A percentile compares a stretch with the other conserved stretches of the same genome.
Evolutionary conservation across 2,888 invertebrate species (phyloP).

Genomic region (Apotomis turbidana): DNA sequence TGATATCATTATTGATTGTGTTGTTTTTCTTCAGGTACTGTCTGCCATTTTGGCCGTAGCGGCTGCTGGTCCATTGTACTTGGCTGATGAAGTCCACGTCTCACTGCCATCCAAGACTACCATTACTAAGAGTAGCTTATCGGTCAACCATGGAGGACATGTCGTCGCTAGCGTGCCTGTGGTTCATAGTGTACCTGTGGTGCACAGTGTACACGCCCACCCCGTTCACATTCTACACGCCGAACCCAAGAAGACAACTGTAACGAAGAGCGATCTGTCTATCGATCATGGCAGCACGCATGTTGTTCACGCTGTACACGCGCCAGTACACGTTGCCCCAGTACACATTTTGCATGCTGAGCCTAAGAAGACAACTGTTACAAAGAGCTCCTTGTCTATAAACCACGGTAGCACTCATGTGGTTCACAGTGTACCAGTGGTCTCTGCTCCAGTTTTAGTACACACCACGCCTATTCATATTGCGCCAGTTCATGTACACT

Average conservation of each 20-base stretch:
- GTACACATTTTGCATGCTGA: conserved; percentile 47
- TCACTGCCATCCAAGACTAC: conserved; percentile 54
- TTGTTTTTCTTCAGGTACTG: conserved; percentile 56
- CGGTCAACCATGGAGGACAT: conserved; percentile 52
- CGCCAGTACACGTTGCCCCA: conserved; percentile 49
- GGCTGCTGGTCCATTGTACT: conserved; percentile 59
- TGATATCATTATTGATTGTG: neutral
- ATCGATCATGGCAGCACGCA: conserved; percentile 64
- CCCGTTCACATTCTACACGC: conserved; percentile 48
- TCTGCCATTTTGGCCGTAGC: conserved; percentile 59
- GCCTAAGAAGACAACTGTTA: conserved; percentile 45
- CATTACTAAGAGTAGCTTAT: conserved; percentile 55
- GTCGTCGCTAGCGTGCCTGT: conserved; percentile 49
- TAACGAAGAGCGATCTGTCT: conserved; percentile 69
- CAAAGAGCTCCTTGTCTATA: conserved; percentile 66
- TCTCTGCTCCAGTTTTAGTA: conserved; percentile 49
- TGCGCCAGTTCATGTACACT: conserved; percentile 47
- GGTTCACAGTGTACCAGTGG: conserved; percentile 56
- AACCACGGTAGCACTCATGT: conserved; percentile 61
- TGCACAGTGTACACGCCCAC: conserved; percentile 48
- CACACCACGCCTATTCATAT: conserved; percentile 42
- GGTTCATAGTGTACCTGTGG: conserved; percentile 41
- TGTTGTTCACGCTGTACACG: conserved; percentile 56
- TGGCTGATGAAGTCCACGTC: conserved; percentile 56
- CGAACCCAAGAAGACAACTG: conserved; percentile 50